phyloP scores from a whole-genome alignment of 30 jellyfish, hydroid and myxozoan species.

The Chironex yamaguchii region DNA sequence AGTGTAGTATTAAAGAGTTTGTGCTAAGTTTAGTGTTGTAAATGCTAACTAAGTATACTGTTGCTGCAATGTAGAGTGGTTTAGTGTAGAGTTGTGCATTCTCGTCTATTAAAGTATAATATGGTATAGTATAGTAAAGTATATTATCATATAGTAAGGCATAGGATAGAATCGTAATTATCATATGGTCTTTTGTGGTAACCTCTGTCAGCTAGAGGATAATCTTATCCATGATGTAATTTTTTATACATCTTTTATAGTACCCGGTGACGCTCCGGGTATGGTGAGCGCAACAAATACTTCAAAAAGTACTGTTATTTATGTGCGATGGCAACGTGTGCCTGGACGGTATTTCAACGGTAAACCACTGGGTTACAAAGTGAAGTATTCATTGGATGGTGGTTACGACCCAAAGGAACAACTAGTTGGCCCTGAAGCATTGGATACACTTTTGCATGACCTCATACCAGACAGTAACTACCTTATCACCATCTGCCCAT shows the following conservation, averaged over 20 bases:
- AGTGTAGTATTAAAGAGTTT: too few species aligned
- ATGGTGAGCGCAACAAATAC: neutral
- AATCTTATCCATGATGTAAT: too few species aligned
- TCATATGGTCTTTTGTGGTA: too few species aligned
- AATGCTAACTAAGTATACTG: too few species aligned
- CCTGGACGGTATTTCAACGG: neutral
- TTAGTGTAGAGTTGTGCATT: too few species aligned
- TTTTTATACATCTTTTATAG: neutral
- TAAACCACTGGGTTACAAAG: neutral
- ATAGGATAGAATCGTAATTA: too few species aligned
- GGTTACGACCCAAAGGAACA: neutral
- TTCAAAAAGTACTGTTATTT: neutral
- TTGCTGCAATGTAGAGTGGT: too few species aligned
- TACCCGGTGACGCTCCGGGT: neutral
- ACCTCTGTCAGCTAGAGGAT: too few species aligned
- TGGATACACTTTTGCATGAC: slow-evolving; percentile 7
- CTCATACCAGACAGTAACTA: slow-evolving; percentile 64
- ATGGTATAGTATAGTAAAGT: too few species aligned
- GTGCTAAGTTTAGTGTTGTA: too few species aligned
- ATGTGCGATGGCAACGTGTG: neutral
- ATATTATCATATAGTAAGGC: too few species aligned
- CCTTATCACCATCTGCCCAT: slow-evolving; percentile 64
- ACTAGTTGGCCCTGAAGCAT: slow-evolving; percentile 1
- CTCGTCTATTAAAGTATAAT: too few species aligned
- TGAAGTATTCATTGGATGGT: neutral